These are phyloP conservation scores for Lepus europaeus DNA, from an alignment of 2,113 vertebrate genomes.

Conservation along the genomic window DNA sequence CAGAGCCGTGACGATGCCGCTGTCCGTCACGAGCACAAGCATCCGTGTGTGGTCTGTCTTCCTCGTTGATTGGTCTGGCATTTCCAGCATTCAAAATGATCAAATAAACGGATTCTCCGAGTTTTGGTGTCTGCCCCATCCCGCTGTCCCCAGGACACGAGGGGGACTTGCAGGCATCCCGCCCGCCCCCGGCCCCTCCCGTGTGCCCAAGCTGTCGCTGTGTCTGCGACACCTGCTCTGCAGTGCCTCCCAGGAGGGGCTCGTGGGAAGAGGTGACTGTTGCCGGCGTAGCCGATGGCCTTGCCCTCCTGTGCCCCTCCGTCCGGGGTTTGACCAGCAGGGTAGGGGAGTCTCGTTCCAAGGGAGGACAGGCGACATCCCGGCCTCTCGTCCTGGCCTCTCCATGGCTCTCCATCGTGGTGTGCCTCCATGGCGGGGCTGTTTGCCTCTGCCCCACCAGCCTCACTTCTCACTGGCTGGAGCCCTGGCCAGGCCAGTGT, in stretches of 20 bases:
- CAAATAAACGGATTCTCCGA: slow-evolving; percentile 80
- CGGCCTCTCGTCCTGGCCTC: not conserved
- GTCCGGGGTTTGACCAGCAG: not conserved
- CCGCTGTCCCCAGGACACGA: slow-evolving; percentile 48
- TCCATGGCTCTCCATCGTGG: not conserved
- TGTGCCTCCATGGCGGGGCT: fast-evolving
- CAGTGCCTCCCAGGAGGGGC: slow-evolving; percentile 85
- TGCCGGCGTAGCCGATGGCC: slow-evolving; percentile 68
- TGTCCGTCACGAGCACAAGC: slow-evolving; percentile 81
- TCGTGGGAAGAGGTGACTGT: slow-evolving; percentile 83
- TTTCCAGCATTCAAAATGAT: slow-evolving; percentile 85
- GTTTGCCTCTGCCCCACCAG: not conserved
- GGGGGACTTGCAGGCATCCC: slow-evolving; percentile 62
- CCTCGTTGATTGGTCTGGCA: slow-evolving; percentile 80
- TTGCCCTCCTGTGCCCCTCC: not conserved
- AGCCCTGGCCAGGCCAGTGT: not conserved
- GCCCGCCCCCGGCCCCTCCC: slow-evolving; percentile 74
- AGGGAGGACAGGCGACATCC: fast-evolving
- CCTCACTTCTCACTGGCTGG: not conserved
- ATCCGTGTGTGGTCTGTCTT: slow-evolving; percentile 78
- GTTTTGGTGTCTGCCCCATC: slow-evolving; percentile 77
- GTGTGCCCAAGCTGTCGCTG: slow-evolving; percentile 72
- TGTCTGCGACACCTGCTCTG: slow-evolving; percentile 85
- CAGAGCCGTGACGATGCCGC: slow-evolving; percentile 81
- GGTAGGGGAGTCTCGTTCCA: not conserved